Base-by-base conservation (phyloP, 2,888 invertebrate genomes). In the Pristionchus mayeri region DNA sequence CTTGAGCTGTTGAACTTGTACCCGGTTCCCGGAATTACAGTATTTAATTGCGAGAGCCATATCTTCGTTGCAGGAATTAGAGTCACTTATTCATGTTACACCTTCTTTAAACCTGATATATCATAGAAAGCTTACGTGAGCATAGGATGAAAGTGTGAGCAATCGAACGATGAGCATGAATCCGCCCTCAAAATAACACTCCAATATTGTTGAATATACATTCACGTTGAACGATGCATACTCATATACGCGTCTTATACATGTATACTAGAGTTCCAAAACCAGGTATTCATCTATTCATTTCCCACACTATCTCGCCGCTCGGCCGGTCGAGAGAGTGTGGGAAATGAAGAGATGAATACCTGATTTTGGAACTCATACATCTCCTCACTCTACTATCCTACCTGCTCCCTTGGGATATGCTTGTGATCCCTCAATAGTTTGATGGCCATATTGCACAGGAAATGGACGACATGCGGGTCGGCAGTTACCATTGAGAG, bases 401-500 rank as follows among this genome's bases (percentile, higher is more conserved):
- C 18, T 37, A 63, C 67, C 67, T 86, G 86, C n/a, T 88, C 88
- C 24, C 88, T 82, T 16, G 88, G 88, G 16, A 88, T 37, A 27
- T 81, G 85, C 7, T 24, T 40, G 16, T 76, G 52, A 13, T 67
- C 78, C 27, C 67, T 21, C 34, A 60, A 34, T 27, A 78, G 37
- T 37, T 54, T 79, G 24, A 89, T 75, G 6, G 86, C 86, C 52
- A 88, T 75, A 16, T 87, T 79, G 60, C 87, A 76, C n/a, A 91
- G 76, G 78, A 91, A 90, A 75, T 91, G 88, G n/a, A 90, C 78
- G 9, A 88, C 88, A 80, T 91, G 90, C 0, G 89, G 86, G 82
- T 91, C 91, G 18, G 87, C 89, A 21, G 88, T 87, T 34, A 91
- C 84, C 88, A 91, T 87, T 13, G 89, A 87, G 50, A 91, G 40